Evolutionary conservation across 2,888 invertebrate species (phyloP), one percentile per base, ranked within the genome.

Genomic region (Abrostola triplasia): DNA sequence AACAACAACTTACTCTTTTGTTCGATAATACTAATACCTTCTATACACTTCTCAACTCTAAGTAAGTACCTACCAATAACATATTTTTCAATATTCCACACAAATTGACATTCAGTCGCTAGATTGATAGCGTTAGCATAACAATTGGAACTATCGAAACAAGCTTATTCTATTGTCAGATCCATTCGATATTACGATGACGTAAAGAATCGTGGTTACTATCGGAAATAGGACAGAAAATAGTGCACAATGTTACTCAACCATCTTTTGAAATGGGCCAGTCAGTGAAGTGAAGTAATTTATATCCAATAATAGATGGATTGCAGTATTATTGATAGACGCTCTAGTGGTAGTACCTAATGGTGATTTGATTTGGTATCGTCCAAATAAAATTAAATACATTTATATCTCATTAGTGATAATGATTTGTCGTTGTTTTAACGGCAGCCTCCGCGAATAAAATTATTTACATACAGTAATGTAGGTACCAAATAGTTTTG

Each of bases 211-310:
- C 56, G 61, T 51, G 13, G 55, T 59, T 64, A 59, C 51, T 53
- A 50, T 63, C 51, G 41, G 52, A 63, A 76, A 67, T 67, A 47
- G 54, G 52, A 47, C 54, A 64, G 72, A 71, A 75, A 67, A 64
- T 48, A 58, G 67, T 57, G 40, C 47, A 53, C 47, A 7, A 36
- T 57, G 8, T 58, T 62, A 38, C 37, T 57, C 49, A 37, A 60
- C 53, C 55, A 56, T 70, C 12, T 54, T 56, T 75, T 38, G 60
- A 70, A 73, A 67, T 64, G 41, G 59, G 44, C 36, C 36, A 36
- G 63, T 41, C 38, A 36, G 42, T 47, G 55, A 38, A 60, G n/a
- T 38, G 9, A 9, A 38, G 40, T 47, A 44, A 53, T 67, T 59
- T 67, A 60, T 49, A 42, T 49, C n/a, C 6, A 51, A 41, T 53